A percentile compares a stretch with the other conserved stretches of the same genome.
These are phyloP conservation scores for Azorinus chamasolen DNA, from an alignment of 2,888 invertebrate genomes.

Conservation along the genomic window DNA sequence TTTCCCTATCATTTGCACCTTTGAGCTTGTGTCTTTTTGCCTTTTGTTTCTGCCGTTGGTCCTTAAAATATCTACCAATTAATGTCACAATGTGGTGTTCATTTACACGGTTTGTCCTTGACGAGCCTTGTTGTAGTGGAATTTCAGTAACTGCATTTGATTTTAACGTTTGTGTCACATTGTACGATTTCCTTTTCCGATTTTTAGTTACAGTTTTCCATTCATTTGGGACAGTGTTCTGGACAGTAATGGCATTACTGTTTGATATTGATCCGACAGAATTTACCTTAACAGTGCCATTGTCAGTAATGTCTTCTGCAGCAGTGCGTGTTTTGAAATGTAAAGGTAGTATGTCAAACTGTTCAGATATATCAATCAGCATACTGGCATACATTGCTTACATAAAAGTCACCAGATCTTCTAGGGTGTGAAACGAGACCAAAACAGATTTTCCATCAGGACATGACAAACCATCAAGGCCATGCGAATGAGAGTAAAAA, in stretches of 20 bases:
- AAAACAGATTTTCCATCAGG: slow-evolving; percentile 41
- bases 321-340: slow-evolving; percentile 1
- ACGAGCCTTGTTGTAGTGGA: too few species aligned
- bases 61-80: slow-evolving; percentile 1
- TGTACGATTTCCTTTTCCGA: too few species aligned
- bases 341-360: slow-evolving; percentile 33
- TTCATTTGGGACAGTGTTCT: too few species aligned
- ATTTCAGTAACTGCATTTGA: too few species aligned
- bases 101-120: too few species aligned
- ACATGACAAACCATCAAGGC: slow-evolving; percentile 18
- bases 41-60: slow-evolving; percentile 7
- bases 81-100: too few species aligned
- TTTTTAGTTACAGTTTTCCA: too few species aligned
- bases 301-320: not conserved
- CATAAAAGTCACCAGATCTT: slow-evolving; percentile 26
- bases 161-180: too few species aligned
- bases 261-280: too few species aligned
- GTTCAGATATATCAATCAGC: slow-evolving; percentile 14
- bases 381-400: slow-evolving; percentile 26
- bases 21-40: too few species aligned
- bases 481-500: slow-evolving; percentile 45
- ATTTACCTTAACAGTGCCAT: too few species aligned
- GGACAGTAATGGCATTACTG: too few species aligned
- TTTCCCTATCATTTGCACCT: not conserved
- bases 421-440: slow-evolving; percentile 14